Percentiles rank a stretch among this genome's conserved stretches.
Conservation (phyloP, 2,888 invertebrate species). For the Polymixis lichenea region DNA sequence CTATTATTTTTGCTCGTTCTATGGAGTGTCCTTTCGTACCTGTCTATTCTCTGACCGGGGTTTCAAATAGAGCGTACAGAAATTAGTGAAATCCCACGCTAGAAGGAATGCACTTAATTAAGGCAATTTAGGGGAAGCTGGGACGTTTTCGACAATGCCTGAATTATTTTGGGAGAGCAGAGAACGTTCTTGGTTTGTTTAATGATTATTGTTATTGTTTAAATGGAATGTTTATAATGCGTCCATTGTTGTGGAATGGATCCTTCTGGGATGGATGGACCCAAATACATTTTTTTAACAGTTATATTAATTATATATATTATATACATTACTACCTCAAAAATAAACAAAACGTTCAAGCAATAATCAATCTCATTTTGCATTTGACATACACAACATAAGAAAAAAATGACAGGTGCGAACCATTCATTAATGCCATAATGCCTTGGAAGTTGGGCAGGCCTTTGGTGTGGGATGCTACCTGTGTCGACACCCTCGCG, state of each 20-base stretch:
- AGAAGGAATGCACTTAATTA: constrained; percentile 57
- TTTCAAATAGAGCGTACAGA: constrained; percentile 16
- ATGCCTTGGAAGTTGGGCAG: no score
- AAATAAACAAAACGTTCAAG: no score
- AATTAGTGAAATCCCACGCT: constrained; percentile 34
- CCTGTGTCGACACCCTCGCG: no score
- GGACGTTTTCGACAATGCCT: constrained; percentile 36
- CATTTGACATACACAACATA: background rate
- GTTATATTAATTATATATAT: no score
- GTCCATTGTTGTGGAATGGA: no score
- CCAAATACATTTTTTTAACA: background rate
- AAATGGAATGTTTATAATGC: constrained; percentile 4
- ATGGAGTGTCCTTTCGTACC: background rate
- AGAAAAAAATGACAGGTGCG: no score
- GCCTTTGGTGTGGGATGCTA: no score
- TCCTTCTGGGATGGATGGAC: background rate
- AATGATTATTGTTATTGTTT: constrained; percentile 11
- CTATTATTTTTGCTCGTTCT: background rate
- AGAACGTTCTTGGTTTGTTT: constrained; percentile 13
- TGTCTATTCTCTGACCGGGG: background rate
- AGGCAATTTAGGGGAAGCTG: constrained; percentile 45
- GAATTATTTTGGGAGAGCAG: constrained; percentile 25
- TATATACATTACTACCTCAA: no score
- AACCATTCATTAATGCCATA: no score
- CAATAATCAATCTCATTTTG: background rate